A percentile compares a stretch with the other conserved stretches of the same genome.
Conservation (phyloP, 2,797 vertebrate species). For the Anguilla pacifica region DNA sequence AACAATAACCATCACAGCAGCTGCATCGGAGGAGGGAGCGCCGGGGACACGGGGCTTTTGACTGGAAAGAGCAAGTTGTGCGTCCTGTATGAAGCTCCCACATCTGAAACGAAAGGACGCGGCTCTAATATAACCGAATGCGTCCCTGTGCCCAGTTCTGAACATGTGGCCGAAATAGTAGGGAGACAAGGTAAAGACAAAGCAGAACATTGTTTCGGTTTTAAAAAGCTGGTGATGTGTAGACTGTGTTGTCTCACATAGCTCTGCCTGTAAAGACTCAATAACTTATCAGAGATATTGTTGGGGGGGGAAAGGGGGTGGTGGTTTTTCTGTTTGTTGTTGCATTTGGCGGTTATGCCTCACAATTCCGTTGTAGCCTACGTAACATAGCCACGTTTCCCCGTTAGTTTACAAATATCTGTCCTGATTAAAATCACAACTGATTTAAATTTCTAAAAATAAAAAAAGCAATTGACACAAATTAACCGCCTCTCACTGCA, state of each 20-base stretch:
- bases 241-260: slow-evolving; percentile 16
- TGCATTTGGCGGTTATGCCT: slow-evolving; percentile 62
- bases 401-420: not conserved
- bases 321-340: slow-evolving; percentile 60
- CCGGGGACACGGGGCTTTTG: slow-evolving; percentile 68
- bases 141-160: slow-evolving; percentile 96
- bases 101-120: slow-evolving; percentile 85
- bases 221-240: slow-evolving; percentile 56
- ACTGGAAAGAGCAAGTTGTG: slow-evolving; percentile 89
- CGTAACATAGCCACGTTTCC: slow-evolving; percentile 25
- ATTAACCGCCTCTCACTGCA: slow-evolving; percentile 16
- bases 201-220: slow-evolving; percentile 49
- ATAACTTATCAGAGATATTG: slow-evolving; percentile 68
- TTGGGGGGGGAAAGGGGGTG: slow-evolving; percentile 77
- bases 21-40: slow-evolving; percentile 52
- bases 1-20: slow-evolving; percentile 72
- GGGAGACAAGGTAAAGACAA: slow-evolving; percentile 90
- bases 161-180: slow-evolving; percentile 99
- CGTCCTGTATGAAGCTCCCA: slow-evolving; percentile 88
- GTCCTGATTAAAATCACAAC: not conserved
- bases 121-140: slow-evolving; percentile 98
- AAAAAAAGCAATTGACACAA: not conserved
- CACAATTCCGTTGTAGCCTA: slow-evolving; percentile 41
- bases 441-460: not conserved
- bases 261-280: slow-evolving; percentile 35